These are phyloP conservation scores for Antennarius striatus DNA, from an alignment of 2,113 vertebrate genomes.

Conservation along the genomic window DNA sequence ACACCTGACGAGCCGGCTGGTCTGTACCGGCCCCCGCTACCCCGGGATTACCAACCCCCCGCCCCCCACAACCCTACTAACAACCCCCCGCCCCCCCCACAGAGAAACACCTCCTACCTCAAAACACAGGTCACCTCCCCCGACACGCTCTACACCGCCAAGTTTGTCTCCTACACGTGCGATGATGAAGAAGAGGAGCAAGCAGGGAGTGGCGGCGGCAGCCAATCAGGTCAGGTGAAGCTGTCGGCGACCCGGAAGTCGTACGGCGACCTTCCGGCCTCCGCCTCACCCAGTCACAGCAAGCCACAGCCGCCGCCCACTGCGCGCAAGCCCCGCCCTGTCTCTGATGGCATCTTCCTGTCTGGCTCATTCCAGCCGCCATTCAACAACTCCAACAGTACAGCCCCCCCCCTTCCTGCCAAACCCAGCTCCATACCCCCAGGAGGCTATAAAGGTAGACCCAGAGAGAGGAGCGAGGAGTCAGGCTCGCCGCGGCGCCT, in stretches of 20 bases:
- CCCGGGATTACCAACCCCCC: conserved; percentile 92
- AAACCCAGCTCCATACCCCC: conserved; percentile 83
- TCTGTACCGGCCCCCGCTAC: conserved; percentile 97
- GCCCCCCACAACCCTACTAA: conserved; percentile 79
- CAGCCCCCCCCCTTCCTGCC: conserved; percentile 85
- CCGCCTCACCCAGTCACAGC: conserved; percentile 78
- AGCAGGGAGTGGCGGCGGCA: conserved; percentile 62
- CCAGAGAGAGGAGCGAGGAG: conserved; percentile 68
- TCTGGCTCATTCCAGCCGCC: conserved; percentile 90
- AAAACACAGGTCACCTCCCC: conserved; percentile 97
- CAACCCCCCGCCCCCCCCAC: conserved; percentile 92
- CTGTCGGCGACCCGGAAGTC: conserved; percentile 88
- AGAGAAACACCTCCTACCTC: conserved; percentile 98
- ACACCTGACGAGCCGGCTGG: conserved; percentile 90
- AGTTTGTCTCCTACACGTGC: conserved; percentile 93
- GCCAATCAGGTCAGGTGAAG: conserved; percentile 95
- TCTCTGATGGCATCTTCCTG: conserved; percentile 95
- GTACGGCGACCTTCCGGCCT: conserved; percentile 88
- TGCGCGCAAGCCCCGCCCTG: conserved; percentile 86
- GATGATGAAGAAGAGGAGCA: conserved; percentile 82
- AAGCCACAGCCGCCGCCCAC: conserved; percentile 79
- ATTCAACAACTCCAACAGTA: conserved; percentile 95
- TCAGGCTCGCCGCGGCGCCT: conserved; percentile 64
- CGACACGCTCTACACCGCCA: conserved; percentile 98
- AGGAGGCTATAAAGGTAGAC: conserved; percentile 88